These are phyloP conservation scores for Dreissena polymorpha DNA, from an alignment of 1,140 invertebrate species.

Conservation along the genomic window DNA sequence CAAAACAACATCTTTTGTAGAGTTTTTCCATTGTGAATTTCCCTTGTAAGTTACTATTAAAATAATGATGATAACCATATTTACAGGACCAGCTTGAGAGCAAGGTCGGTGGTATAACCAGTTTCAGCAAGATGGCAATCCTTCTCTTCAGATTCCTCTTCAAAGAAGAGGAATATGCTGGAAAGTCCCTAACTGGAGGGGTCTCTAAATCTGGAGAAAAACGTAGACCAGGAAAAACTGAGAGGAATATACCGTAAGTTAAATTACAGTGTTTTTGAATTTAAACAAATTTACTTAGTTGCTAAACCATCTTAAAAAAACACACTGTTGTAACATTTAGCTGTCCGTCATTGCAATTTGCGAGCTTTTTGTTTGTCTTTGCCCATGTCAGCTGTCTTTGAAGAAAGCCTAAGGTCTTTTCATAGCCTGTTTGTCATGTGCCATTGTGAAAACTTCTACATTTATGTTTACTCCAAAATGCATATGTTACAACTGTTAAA, in stretches of 20 bases:
- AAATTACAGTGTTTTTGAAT: background rate
- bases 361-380: background rate
- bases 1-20: too few relatives aligned
- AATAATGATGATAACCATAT: background rate
- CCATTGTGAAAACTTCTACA: too few relatives aligned
- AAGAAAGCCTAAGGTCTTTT: background rate
- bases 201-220: background rate
- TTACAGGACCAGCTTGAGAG: conserved; percentile 19
- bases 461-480: too few relatives aligned
- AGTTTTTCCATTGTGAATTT: too few relatives aligned
- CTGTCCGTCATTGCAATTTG: background rate
- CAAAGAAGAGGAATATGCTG: conserved; percentile 33
- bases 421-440: too few relatives aligned
- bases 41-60: too few relatives aligned
- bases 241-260: conserved; percentile 19
- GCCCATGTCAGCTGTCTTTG: background rate
- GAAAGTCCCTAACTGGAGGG: conserved; percentile 6
- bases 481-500: too few relatives aligned
- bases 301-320: background rate
- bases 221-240: conserved; percentile 3
- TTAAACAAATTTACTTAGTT: background rate
- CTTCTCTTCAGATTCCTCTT: background rate
- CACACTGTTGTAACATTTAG: background rate
- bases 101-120: background rate
- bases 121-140: conserved; percentile 8